Conservation (phyloP, 2,113 vertebrate genomes). For the Bungarus multicinctus region DNA sequence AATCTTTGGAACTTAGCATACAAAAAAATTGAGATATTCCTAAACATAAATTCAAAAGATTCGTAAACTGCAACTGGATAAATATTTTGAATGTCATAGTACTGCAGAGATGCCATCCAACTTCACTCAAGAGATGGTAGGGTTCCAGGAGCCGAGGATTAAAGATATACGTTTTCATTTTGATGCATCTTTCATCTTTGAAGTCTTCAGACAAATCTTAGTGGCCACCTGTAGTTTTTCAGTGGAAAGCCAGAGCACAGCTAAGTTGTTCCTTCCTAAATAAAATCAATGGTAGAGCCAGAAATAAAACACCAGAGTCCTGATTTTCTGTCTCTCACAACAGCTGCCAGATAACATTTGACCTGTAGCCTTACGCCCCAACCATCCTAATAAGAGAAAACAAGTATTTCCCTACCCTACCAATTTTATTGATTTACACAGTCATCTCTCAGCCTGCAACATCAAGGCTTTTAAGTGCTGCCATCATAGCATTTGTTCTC, state of each 20-base stretch:
- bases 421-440: conserved; percentile 48
- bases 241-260: conserved; percentile 21
- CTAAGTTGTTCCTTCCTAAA: conserved; percentile 7
- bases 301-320: conserved; percentile 32
- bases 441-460: conserved; percentile 44
- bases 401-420: conserved; percentile 21
- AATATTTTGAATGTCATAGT: conserved; percentile 21
- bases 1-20: neutral
- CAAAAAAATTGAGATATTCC: neutral
- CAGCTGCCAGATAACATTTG: conserved; percentile 26
- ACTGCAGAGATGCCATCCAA: neutral
- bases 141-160: neutral
- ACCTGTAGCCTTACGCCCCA: conserved; percentile 32
- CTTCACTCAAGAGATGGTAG: conserved; percentile 23
- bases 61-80: neutral
- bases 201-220: conserved; percentile 33
- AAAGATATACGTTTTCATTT: neutral
- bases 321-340: conserved; percentile 26
- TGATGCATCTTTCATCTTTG: conserved; percentile 24
- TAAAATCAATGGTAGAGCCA: conserved; percentile 16
- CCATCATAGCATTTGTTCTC: neutral
- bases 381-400: conserved; percentile 31
- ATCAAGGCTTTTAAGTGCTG: conserved; percentile 43
- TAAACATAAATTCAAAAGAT: neutral
- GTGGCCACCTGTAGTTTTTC: conserved; percentile 20